A percentile compares a stretch with the other conserved stretches of the same genome.
Conservation (phyloP, 2,797 vertebrate species). For the Sebastiscus albofasciatus region DNA sequence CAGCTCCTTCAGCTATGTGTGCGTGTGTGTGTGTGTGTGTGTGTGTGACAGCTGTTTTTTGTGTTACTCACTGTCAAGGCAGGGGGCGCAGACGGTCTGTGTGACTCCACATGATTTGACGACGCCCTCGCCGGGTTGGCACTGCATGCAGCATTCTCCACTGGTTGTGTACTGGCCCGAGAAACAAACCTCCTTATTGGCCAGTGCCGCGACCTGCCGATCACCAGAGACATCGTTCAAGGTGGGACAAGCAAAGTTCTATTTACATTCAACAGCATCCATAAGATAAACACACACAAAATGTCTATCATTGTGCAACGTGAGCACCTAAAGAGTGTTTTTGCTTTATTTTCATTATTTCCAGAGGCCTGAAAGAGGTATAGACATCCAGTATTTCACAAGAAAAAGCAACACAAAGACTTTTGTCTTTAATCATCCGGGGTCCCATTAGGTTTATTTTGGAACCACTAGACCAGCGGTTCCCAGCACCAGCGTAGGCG, state of each 20-base stretch:
- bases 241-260: neutral
- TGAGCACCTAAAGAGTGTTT: neutral
- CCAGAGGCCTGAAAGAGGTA: neutral
- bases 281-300: neutral
- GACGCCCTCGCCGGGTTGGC: slow-evolving; percentile 91
- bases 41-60: slow-evolving; percentile 3
- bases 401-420: neutral
- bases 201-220: slow-evolving; percentile 81
- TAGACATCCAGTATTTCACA: slow-evolving; percentile 1
- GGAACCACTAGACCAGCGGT: slow-evolving; percentile 2
- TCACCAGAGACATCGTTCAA: slow-evolving; percentile 33
- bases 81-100: slow-evolving; percentile 90
- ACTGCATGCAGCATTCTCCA: slow-evolving; percentile 90
- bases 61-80: slow-evolving; percentile 93
- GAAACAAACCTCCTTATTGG: slow-evolving; percentile 78
- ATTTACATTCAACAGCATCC: neutral
- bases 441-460: slow-evolving; percentile 22
- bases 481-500: slow-evolving; percentile 1
- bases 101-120: slow-evolving; percentile 82
- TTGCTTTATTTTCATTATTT: neutral
- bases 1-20: neutral
- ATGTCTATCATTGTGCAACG: no score
- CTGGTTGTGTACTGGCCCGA: slow-evolving; percentile 80
- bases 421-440: neutral
- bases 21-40: neutral